These are phyloP conservation scores for Clavelina lepadiformis DNA, from an alignment of 23 tunicate genomes.

Conservation along the genomic window DNA sequence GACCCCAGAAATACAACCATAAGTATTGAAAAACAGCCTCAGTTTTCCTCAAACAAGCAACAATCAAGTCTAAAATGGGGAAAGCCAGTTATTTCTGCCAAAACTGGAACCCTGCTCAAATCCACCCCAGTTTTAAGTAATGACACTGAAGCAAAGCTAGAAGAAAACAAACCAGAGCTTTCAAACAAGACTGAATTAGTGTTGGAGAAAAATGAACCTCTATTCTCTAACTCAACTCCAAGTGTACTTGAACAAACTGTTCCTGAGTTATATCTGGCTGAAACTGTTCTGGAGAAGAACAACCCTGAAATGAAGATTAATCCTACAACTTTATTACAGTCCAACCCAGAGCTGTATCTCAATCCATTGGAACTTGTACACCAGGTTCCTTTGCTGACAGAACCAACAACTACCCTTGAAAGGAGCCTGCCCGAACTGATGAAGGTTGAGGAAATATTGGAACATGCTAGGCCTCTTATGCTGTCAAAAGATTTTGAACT, in stretches of 20 bases:
- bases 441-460: neutral
- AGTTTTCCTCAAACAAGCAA: constrained; percentile 12
- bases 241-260: neutral
- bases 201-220: constrained; percentile 25
- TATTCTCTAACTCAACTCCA: constrained; percentile 3
- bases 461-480: constrained; percentile 8
- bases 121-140: constrained; percentile 13
- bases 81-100: constrained; percentile 9
- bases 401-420: constrained; percentile 1
- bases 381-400: constrained; percentile 12
- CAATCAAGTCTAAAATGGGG: constrained; percentile 12
- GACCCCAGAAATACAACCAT: constrained; percentile 20
- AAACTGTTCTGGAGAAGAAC: constrained; percentile 9
- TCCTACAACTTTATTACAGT: constrained; percentile 14
- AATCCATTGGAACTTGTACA: constrained; percentile 11
- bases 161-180: constrained; percentile 10
- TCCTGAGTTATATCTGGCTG: constrained; percentile 7
- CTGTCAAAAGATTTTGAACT: constrained; percentile 31
- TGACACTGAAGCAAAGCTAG: constrained; percentile 9
- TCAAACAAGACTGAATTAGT: neutral
- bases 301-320: constrained; percentile 5
- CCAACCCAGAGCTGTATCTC: constrained; percentile 18
- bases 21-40: constrained; percentile 16
- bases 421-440: constrained; percentile 14
- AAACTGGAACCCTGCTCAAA: constrained; percentile 1